Conservation (phyloP, 2,113 vertebrate genomes). For the Sturnus vulgaris region DNA sequence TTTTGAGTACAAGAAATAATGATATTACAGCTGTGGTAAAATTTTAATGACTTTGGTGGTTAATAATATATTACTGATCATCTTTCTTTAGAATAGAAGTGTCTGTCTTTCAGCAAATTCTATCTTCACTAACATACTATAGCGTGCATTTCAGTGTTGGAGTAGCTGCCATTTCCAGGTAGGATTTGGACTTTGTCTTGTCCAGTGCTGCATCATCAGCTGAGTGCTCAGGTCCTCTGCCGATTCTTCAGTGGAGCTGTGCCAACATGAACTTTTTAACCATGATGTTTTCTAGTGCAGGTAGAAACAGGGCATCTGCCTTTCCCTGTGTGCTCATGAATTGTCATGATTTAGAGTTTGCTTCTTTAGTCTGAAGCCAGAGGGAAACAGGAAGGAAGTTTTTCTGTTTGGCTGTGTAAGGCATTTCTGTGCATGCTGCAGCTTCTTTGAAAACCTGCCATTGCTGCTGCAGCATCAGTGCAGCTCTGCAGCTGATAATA, state of each 20-base stretch:
- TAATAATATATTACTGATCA: neutral
- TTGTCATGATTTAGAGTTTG: neutral
- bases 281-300: neutral
- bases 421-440: neutral
- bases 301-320: neutral
- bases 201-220: neutral
- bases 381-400: constrained; percentile 15
- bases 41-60: neutral
- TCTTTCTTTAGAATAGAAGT: neutral
- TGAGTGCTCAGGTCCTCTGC: neutral
- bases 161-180: neutral
- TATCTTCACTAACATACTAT: accelerated
- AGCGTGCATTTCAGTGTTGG: neutral
- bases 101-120: neutral
- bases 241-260: neutral
- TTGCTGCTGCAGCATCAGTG: neutral
- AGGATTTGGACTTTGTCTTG: neutral
- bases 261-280: neutral
- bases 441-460: constrained; percentile 5
- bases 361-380: constrained; percentile 14
- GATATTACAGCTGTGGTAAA: neutral
- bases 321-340: neutral
- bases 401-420: constrained; percentile 17
- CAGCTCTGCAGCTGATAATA: neutral
- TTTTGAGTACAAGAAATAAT: neutral